Evolutionary conservation across 2,888 invertebrate genomes (phyloP).

Genomic region (Gibbula magus): DNA sequence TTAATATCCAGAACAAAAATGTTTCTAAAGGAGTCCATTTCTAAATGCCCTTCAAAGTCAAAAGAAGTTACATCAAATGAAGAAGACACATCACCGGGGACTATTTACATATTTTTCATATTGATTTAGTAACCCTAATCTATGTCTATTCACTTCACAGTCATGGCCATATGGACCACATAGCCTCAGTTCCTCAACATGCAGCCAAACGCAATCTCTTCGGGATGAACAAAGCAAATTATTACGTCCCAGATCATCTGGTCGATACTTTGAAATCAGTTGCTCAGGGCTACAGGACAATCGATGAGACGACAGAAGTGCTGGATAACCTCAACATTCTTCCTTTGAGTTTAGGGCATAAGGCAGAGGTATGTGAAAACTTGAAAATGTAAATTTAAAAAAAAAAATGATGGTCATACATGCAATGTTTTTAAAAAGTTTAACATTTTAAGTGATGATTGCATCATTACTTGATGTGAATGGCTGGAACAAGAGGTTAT

Average conservation of each 20-base stretch:
- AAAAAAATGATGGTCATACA: too few species aligned
- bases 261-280: conserved; percentile 51
- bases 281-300: conserved; percentile 44
- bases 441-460: background rate
- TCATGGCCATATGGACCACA: conserved; percentile 72
- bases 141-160: too few species aligned
- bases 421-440: background rate
- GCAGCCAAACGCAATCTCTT: conserved; percentile 59
- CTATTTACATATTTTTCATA: too few species aligned
- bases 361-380: conserved; percentile 52
- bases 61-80: too few species aligned
- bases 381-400: too few species aligned
- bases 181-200: conserved; percentile 64
- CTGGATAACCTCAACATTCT: conserved; percentile 49
- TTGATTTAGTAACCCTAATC: too few species aligned
- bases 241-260: conserved; percentile 63
- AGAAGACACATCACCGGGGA: too few species aligned
- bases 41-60: too few species aligned
- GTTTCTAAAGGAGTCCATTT: too few species aligned
- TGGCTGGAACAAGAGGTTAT: background rate
- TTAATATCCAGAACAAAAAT: too few species aligned
- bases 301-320: conserved; percentile 50
- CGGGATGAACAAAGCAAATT: conserved; percentile 56
- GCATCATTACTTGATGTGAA: background rate
- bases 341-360: conserved; percentile 48